phyloP scores from a whole-genome alignment of 2,797 vertebrate species.

The Percopsis omiscomaycus region DNA sequence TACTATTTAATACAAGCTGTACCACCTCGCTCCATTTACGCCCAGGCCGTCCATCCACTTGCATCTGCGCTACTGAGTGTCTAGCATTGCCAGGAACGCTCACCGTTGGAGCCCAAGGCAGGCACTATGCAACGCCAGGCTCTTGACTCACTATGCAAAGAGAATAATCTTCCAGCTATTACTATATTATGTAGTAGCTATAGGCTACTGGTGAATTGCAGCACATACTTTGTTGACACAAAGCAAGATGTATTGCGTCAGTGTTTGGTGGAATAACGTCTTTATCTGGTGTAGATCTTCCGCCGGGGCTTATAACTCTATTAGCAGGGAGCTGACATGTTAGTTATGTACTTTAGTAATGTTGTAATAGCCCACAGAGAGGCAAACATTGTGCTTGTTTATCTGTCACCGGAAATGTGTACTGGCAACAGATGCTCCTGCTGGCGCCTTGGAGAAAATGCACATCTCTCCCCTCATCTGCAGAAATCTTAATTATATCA shows the following conservation, averaged over 20 bases:
- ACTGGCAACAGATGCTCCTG: slow-evolving; percentile 54
- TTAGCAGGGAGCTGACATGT: slow-evolving; percentile 22
- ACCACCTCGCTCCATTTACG: slow-evolving; percentile 37
- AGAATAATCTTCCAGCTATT: slow-evolving; percentile 42
- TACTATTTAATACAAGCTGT: slow-evolving; percentile 30
- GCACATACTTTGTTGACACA: slow-evolving; percentile 22
- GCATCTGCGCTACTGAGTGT: slow-evolving; percentile 26
- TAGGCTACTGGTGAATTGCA: slow-evolving; percentile 32
- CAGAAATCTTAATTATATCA: slow-evolving; percentile 60
- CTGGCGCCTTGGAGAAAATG: slow-evolving; percentile 39
- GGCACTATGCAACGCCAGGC: slow-evolving; percentile 9
- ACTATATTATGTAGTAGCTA: slow-evolving; percentile 45
- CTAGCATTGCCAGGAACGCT: slow-evolving; percentile 42
- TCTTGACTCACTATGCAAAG: slow-evolving; percentile 43
- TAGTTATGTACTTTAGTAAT: slow-evolving; percentile 35
- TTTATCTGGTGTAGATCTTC: slow-evolving; percentile 29
- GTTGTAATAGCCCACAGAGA: slow-evolving; percentile 47
- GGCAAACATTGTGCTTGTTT: slow-evolving; percentile 51
- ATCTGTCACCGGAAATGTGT: slow-evolving; percentile 51
- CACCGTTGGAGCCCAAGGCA: slow-evolving; percentile 37
- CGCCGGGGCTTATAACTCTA: slow-evolving; percentile 38
- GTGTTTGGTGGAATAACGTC: slow-evolving; percentile 10
- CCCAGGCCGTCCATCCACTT: slow-evolving; percentile 28
- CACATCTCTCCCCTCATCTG: slow-evolving; percentile 40
- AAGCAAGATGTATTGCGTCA: slow-evolving; percentile 36